Base-by-base conservation (phyloP, 2,888 invertebrate species). In the Margaritifera margaritifera region DNA sequence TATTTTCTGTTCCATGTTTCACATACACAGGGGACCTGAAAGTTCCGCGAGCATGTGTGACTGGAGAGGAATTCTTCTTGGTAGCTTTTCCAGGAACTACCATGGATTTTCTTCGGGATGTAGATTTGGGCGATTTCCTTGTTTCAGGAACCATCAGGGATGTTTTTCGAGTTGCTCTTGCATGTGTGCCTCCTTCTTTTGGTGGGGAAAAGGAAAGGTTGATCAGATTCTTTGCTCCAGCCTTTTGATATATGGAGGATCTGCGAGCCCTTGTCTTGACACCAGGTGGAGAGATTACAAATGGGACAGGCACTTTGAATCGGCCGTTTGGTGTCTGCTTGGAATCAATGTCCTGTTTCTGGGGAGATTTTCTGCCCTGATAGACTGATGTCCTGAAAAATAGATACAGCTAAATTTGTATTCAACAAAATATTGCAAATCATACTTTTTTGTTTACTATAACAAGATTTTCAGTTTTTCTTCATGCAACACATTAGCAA, bases 221-320 rank as follows among this genome's bases (percentile, higher is more conserved):
- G 27, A 24, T n/a, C 11, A 70, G 52, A 15, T 68, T 51, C 53
- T 57, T 69, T 18, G 66, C 67, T 22, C 71, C 72, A 19, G 70
- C 70, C 55, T 75, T 77, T 60, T 78, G 77, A 64, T 81, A 82
- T 15, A 83, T 75, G 6, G 84, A 82, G 2, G 80, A 77, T 22
- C 79, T 65, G 59, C 83, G 66, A 15, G 79, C 68, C 55, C 81
- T 61, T 6, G 78, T 81, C 55, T 75, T 76, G 20, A 75, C 74
- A 57, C 79, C 80, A n/a, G 77, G 79, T 11, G 81, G 80, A 4
- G 80, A 79, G 8, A 69, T 55, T 15, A 72, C 54, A 22, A 68
- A 61, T 42, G 75, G 62, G 11, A 62, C 62, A 27, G 75, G 73
- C 67, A 69, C 65, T 61, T 76, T 80, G 55, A 75, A 74, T 15